These are phyloP conservation scores for Parus major DNA, from an alignment of 2,113 vertebrate species.

Conservation along the genomic window DNA sequence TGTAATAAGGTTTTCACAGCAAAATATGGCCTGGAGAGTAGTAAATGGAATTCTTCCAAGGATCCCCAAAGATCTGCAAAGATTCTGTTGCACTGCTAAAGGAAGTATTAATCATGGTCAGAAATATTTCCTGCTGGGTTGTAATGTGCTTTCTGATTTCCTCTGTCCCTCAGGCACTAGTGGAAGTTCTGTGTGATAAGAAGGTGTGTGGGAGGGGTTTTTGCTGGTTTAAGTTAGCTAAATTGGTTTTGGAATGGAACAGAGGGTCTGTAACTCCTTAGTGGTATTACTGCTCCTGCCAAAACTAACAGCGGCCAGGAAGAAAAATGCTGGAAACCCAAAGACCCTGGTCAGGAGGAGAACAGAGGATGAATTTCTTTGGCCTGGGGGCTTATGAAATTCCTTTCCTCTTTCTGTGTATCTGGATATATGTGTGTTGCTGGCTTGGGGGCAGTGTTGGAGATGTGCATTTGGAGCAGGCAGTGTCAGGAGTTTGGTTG, in stretches of 20 bases:
- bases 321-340: not conserved
- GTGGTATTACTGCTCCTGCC: not conserved
- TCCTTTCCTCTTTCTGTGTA: not conserved
- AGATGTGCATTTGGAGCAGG: not conserved
- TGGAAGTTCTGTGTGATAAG: not conserved
- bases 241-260: not conserved
- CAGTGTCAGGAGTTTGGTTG: not conserved
- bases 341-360: not conserved
- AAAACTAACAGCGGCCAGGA: not conserved
- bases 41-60: not conserved
- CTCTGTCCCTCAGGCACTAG: not conserved
- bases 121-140: conserved; percentile 4
- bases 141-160: not conserved
- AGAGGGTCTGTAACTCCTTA: not conserved
- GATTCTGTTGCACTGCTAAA: not conserved
- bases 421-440: not conserved
- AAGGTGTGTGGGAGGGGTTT: accelerated
- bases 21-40: not conserved
- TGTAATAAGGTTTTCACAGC: conserved; percentile 4
- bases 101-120: conserved; percentile 4
- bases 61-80: not conserved
- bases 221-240: not conserved
- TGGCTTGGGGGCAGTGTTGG: not conserved
- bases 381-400: not conserved
- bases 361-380: not conserved